phyloP scores from a whole-genome alignment of 2,888 invertebrate genomes.

The Apamea epomidion region DNA sequence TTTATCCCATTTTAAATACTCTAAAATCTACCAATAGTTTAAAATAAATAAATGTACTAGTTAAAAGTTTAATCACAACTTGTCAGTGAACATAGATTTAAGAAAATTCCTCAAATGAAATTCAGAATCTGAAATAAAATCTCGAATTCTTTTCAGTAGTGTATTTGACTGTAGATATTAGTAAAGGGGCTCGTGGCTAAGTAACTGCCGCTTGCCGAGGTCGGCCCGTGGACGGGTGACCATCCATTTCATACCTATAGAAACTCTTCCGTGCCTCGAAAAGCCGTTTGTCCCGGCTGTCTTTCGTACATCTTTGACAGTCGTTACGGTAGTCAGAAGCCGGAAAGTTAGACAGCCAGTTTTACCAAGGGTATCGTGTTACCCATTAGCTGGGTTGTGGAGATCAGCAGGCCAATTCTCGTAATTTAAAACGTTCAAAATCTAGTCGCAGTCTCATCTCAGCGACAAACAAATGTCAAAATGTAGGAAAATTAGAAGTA shows the following conservation, averaged over 20 bases:
- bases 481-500: too few species aligned
- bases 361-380: too few species aligned
- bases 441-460: too few species aligned
- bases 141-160: neutral
- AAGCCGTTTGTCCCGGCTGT: neutral
- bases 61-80: neutral
- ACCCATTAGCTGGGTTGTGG: too few species aligned
- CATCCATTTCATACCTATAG: neutral
- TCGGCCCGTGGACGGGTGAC: too few species aligned
- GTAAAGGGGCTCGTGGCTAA: neutral
- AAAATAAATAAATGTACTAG: neutral
- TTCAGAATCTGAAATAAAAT: neutral
- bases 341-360: too few species aligned
- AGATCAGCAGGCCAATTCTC: too few species aligned
- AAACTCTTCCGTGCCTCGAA: neutral
- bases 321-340: neutral
- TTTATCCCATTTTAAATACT: neutral
- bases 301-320: neutral
- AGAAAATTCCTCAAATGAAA: constrained; percentile 1
- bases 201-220: neutral
- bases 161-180: constrained; percentile 7
- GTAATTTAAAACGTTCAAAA: too few species aligned
- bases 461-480: too few species aligned
- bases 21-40: neutral
- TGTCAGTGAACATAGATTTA: neutral